phyloP scores from a whole-genome alignment of 2,888 invertebrate genomes.

The Drosophila stalkeri region DNA sequence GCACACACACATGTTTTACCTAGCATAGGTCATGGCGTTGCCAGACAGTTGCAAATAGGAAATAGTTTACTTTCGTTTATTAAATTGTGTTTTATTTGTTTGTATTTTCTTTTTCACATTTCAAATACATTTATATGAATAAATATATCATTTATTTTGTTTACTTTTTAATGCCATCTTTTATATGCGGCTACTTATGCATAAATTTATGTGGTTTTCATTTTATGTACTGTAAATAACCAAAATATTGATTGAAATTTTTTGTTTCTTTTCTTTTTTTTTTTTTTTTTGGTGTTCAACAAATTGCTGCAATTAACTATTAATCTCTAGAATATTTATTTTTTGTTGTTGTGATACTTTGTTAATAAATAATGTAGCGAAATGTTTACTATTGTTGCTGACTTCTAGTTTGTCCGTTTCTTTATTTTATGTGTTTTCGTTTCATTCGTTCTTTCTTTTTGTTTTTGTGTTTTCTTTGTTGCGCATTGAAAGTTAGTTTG shows the following conservation, averaged over 20 bases:
- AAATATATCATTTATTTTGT: conserved; percentile 76
- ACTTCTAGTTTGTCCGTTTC: conserved; percentile 29
- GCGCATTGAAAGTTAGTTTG: conserved; percentile 25
- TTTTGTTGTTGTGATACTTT: conserved; percentile 29
- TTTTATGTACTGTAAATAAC: conserved; percentile 49
- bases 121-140: conserved; percentile 81
- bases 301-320: conserved; percentile 58
- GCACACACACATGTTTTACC: neutral
- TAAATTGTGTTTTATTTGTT: conserved; percentile 79
- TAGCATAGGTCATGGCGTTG: neutral
- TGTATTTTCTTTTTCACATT: conserved; percentile 78
- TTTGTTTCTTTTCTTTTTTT: neutral
- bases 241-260: conserved; percentile 45
- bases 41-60: neutral
- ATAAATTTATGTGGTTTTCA: conserved; percentile 59
- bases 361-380: conserved; percentile 49
- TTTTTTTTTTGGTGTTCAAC: conserved; percentile 42
- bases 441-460: conserved; percentile 1
- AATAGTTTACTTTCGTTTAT: conserved; percentile 56
- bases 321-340: conserved; percentile 42
- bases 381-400: conserved; percentile 48
- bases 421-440: conserved; percentile 10
- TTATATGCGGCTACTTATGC: conserved; percentile 69
- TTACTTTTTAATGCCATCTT: conserved; percentile 64
- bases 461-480: neutral